Evolutionary conservation across 2,888 invertebrate genomes (phyloP).

Genomic region (Norana najaformis): DNA sequence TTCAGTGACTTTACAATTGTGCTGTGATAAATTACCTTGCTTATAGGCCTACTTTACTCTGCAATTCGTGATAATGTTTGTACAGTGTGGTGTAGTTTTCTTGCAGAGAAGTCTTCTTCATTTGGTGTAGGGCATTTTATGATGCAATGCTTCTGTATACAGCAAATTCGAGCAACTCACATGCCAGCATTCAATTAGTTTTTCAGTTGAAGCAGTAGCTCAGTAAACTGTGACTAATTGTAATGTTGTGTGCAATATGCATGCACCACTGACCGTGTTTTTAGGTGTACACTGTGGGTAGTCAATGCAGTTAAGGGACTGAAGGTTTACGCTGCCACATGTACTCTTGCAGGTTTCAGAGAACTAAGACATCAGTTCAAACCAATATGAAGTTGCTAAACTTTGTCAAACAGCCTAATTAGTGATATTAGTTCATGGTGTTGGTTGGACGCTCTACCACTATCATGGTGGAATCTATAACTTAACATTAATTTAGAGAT

Average conservation of each 20-base stretch:
- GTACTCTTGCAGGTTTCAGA: not conserved
- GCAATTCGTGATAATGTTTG: too few relatives aligned
- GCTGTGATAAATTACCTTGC: slow-evolving; percentile 9
- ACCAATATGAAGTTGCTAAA: not conserved
- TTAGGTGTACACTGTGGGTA: not conserved
- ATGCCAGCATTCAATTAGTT: not conserved
- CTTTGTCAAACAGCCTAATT: not conserved
- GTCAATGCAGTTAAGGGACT: not conserved
- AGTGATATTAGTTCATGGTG: not conserved
- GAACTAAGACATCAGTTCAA: not conserved
- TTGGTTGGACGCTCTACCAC: not conserved
- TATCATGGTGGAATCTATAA: not conserved
- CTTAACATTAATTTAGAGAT: not conserved
- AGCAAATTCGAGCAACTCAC: not conserved
- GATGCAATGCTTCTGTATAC: not conserved
- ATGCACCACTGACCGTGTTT: not conserved
- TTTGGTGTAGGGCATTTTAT: not conserved
- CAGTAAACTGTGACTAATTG: not conserved
- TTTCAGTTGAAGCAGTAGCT: not conserved
- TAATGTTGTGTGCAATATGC: not conserved
- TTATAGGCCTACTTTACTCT: not conserved
- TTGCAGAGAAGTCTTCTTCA: not conserved
- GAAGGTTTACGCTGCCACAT: not conserved
- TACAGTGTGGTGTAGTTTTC: not conserved
- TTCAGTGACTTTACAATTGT: slow-evolving; percentile 24